phyloP scores from a whole-genome alignment of 1,140 invertebrate genomes.

The Bombus turneri region DNA sequence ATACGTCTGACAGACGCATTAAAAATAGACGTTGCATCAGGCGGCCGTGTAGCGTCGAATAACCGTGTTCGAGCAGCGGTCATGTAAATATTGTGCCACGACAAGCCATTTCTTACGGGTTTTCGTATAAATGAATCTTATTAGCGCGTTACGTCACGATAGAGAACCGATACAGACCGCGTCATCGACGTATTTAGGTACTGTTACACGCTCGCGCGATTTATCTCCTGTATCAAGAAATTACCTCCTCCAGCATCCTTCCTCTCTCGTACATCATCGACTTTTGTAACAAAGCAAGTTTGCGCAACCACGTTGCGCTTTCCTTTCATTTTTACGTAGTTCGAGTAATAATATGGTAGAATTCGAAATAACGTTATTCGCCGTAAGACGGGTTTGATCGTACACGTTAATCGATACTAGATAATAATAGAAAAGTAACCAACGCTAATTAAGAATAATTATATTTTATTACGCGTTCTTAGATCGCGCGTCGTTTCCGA shows the following conservation, averaged over 20 bases:
- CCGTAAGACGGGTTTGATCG: no score
- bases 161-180: conserved; percentile 61
- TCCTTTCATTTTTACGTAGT: no score
- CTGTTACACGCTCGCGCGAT: background rate
- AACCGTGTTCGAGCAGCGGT: conserved; percentile 16
- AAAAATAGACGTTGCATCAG: conserved; percentile 37
- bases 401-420: no score
- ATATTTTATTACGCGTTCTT: no score
- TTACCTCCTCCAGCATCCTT: background rate
- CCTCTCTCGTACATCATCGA: background rate
- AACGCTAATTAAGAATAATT: no score
- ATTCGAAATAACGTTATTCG: no score
- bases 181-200: conserved; percentile 67
- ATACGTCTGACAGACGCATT: background rate
- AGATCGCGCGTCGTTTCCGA: no score
- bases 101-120: background rate
- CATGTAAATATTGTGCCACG: conserved; percentile 38
- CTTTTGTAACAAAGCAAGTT: background rate
- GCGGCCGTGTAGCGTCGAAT: background rate
- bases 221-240: conserved; percentile 36
- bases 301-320: background rate
- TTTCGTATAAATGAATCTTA: conserved; percentile 51
- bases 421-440: no score
- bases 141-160: conserved; percentile 53
- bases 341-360: accelerated